These are phyloP conservation scores for Cryptus viduatorius DNA, from an alignment of 2,888 invertebrate species.

Conservation along the genomic window DNA sequence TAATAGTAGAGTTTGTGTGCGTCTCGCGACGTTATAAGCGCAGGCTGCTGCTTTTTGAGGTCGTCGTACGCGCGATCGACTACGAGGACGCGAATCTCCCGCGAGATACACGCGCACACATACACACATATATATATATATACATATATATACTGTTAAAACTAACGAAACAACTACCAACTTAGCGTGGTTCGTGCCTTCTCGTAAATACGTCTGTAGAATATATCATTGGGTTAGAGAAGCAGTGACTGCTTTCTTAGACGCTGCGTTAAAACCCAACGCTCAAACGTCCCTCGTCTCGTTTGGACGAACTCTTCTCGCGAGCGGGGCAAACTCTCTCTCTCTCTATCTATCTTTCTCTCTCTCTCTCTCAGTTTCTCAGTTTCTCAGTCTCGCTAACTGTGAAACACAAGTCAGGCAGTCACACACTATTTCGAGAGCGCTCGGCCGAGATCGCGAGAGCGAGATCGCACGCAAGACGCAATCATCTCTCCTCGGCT, in stretches of 20 bases:
- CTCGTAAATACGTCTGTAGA: conserved; percentile 5
- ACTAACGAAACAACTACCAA: conserved; percentile 24
- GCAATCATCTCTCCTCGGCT: conserved; percentile 57
- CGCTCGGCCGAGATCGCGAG: conserved; percentile 69
- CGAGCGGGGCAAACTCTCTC: background rate
- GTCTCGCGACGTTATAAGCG: conserved; percentile 35
- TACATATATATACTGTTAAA: background rate
- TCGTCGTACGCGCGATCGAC: conserved; percentile 65
- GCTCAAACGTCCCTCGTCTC: conserved; percentile 28
- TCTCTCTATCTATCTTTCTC: conserved; percentile 21
- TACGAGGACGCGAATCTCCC: conserved; percentile 64
- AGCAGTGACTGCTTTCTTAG: background rate
- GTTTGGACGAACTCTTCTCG: conserved; percentile 7
- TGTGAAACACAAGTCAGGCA: conserved; percentile 52
- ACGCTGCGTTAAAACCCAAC: conserved; percentile 39
- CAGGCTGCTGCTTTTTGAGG: conserved; percentile 57
- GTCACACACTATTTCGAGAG: conserved; percentile 77
- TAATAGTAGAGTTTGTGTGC: conserved; percentile 22
- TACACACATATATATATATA: background rate
- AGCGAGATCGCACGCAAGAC: conserved; percentile 51
- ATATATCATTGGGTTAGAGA: conserved; percentile 20
- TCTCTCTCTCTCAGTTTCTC: background rate
- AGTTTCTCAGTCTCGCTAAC: background rate
- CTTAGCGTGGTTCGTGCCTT: background rate
- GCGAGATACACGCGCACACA: conserved; percentile 35